These are phyloP conservation scores for Telenomus remus DNA, from an alignment of 1,140 invertebrate genomes.

Conservation along the genomic window DNA sequence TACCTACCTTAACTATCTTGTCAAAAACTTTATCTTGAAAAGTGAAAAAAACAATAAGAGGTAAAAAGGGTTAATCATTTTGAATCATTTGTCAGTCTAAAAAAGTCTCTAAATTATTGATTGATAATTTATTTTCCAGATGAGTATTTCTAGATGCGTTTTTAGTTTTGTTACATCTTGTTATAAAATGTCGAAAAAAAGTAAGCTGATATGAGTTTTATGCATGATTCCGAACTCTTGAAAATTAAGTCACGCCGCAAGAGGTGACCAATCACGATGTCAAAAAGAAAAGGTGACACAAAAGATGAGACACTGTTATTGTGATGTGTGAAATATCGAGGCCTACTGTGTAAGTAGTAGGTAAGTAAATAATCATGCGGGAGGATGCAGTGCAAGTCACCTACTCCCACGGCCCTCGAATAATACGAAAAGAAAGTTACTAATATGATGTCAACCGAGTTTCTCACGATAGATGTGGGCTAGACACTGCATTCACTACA, in stretches of 20 bases:
- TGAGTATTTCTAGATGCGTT: too few species aligned
- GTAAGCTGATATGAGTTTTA: too few species aligned
- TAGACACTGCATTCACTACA: conserved; percentile 19
- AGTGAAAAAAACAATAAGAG: too few species aligned
- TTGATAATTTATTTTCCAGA: too few species aligned
- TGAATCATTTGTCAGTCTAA: too few species aligned
- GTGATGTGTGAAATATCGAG: conserved; percentile 48
- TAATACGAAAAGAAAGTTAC: conserved; percentile 59
- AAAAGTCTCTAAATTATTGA: too few species aligned
- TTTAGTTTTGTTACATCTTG: too few species aligned
- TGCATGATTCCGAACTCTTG: too few species aligned
- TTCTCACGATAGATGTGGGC: conserved; percentile 67
- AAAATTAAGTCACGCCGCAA: neutral
- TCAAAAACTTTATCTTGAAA: too few species aligned
- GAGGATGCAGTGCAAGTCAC: conserved; percentile 51
- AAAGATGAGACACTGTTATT: conserved; percentile 40
- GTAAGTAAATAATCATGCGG: conserved; percentile 57
- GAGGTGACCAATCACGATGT: neutral
- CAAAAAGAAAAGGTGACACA: neutral
- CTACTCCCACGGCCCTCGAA: conserved; percentile 33
- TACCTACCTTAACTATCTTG: too few species aligned
- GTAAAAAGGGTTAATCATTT: too few species aligned
- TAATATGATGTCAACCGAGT: conserved; percentile 40
- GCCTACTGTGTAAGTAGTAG: conserved; percentile 48
- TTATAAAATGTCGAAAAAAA: too few species aligned